phyloP scores from a whole-genome alignment of 2,888 invertebrate genomes.

The Priocnemis perturbator region DNA sequence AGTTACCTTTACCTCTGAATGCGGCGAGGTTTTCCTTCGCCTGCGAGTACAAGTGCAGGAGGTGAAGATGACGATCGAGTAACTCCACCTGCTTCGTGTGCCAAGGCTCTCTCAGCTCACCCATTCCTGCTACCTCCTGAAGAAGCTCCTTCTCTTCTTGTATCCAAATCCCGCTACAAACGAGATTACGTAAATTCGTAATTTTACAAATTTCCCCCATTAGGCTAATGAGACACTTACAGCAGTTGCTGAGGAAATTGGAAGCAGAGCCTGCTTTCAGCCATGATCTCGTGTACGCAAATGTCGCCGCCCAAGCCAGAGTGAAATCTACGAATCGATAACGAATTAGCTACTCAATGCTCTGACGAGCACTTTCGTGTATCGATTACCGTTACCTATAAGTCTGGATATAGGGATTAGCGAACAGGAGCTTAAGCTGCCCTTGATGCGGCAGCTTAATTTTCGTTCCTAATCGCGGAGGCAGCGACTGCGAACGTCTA shows the following conservation, averaged over 20 bases:
- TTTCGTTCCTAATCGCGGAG: constrained; percentile 88
- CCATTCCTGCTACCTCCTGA: constrained; percentile 92
- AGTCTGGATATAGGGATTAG: constrained; percentile 82
- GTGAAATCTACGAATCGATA: constrained; percentile 84
- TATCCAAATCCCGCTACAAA: constrained; percentile 90
- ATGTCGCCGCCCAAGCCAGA: constrained; percentile 95
- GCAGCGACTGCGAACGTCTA: constrained; percentile 89
- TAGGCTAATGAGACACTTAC: constrained; percentile 78
- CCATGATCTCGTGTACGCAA: constrained; percentile 94
- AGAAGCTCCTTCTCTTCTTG: constrained; percentile 92
- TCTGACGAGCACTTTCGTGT: no score
- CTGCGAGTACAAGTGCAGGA: constrained; percentile 90
- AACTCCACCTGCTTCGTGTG: constrained; percentile 88
- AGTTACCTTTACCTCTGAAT: constrained; percentile 80
- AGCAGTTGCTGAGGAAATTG: constrained; percentile 91
- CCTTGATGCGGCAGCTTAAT: constrained; percentile 89
- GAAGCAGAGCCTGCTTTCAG: constrained; percentile 91
- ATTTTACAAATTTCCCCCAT: not conserved
- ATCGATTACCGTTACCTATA: constrained; percentile 60
- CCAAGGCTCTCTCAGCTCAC: constrained; percentile 90
- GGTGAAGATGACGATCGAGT: constrained; percentile 87
- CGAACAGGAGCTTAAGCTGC: constrained; percentile 83
- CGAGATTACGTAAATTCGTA: constrained; percentile 4
- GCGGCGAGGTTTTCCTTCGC: constrained; percentile 86
- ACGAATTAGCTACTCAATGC: constrained; percentile 12